A percentile compares a stretch with the other conserved stretches of the same genome.
Conservation (phyloP, 2,888 invertebrate species). For the Drosophila kuntzei region DNA sequence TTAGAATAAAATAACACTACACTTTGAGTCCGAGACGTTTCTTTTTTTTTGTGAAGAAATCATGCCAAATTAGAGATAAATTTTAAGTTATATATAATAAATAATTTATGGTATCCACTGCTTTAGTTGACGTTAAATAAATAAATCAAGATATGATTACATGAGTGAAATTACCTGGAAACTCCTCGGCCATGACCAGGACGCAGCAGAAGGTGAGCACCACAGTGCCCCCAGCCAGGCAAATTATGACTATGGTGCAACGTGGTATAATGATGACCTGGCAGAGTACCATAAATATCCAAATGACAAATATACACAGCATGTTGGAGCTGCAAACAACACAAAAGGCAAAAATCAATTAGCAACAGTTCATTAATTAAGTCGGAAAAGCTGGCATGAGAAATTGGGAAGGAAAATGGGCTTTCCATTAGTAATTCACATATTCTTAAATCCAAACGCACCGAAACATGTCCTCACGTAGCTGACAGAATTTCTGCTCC, state of each 20-base stretch:
- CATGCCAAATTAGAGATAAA: no score
- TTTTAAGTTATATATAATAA: no score
- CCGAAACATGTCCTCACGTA: slow-evolving; percentile 96
- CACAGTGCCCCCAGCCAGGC: slow-evolving; percentile 89
- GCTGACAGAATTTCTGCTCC: slow-evolving; percentile 93
- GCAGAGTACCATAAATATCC: slow-evolving; percentile 94
- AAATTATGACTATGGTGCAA: slow-evolving; percentile 87
- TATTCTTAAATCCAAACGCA: slow-evolving; percentile 50
- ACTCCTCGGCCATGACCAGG: slow-evolving; percentile 95
- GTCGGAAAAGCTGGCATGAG: not conserved
- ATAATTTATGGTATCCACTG: no score
- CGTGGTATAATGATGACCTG: slow-evolving; percentile 91
- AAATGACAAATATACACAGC: slow-evolving; percentile 95
- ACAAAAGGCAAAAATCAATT: slow-evolving; percentile 63
- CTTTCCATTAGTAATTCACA: not conserved
- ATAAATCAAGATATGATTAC: no score
- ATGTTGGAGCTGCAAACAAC: slow-evolving; percentile 90
- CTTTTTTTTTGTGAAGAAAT: no score
- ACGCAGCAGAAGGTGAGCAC: slow-evolving; percentile 90
- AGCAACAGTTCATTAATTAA: slow-evolving; percentile 69
- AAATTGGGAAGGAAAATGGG: not conserved
- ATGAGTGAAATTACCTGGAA: slow-evolving; percentile 84
- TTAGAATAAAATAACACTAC: no score
- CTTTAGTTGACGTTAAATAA: no score
- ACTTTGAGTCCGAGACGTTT: no score